Evolutionary conservation across 2,113 vertebrate genomes (phyloP).

Genomic region (Pollimyrus isidori): DNA sequence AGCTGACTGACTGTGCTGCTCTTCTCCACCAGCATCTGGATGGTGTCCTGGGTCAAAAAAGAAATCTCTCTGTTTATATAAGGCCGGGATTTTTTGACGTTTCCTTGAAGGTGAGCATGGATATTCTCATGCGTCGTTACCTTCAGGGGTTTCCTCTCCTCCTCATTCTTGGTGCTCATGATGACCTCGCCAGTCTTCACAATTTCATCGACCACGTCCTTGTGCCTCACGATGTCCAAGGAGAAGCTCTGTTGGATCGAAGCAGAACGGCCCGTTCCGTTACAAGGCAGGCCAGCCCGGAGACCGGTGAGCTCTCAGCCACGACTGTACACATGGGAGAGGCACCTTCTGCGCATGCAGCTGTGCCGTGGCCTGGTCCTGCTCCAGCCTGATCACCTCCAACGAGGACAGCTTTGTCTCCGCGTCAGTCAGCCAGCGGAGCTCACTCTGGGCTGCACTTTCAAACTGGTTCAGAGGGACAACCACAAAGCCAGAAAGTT

Average conservation of each 20-base stretch:
- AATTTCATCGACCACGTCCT: conserved; percentile 86
- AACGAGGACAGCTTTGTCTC: conserved; percentile 79
- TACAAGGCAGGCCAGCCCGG: neutral
- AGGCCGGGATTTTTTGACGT: neutral
- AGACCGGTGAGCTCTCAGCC: conserved; percentile 18
- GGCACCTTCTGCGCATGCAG: conserved; percentile 96
- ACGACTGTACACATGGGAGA: neutral
- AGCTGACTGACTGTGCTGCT: conserved; percentile 78
- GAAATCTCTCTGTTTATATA: neutral
- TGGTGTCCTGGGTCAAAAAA: conserved; percentile 66
- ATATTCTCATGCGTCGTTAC: conserved; percentile 46
- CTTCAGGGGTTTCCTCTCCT: conserved; percentile 74
- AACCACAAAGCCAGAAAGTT: conserved; percentile 19
- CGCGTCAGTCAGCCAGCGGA: conserved; percentile 80
- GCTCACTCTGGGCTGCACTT: conserved; percentile 78
- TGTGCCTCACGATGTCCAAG: conserved; percentile 95
- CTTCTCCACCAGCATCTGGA: conserved; percentile 70
- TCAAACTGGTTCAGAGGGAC: conserved; percentile 75
- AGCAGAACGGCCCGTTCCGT: conserved; percentile 11
- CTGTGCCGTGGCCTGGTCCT: conserved; percentile 83
- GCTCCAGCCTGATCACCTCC: conserved; percentile 85
- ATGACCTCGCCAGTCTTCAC: conserved; percentile 77
- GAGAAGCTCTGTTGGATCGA: conserved; percentile 76
- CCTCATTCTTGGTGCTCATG: conserved; percentile 72
- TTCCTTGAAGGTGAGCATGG: neutral